These are phyloP conservation scores for Agrypnia vestita DNA, from an alignment of 1,140 invertebrate genomes.

Conservation along the genomic window DNA sequence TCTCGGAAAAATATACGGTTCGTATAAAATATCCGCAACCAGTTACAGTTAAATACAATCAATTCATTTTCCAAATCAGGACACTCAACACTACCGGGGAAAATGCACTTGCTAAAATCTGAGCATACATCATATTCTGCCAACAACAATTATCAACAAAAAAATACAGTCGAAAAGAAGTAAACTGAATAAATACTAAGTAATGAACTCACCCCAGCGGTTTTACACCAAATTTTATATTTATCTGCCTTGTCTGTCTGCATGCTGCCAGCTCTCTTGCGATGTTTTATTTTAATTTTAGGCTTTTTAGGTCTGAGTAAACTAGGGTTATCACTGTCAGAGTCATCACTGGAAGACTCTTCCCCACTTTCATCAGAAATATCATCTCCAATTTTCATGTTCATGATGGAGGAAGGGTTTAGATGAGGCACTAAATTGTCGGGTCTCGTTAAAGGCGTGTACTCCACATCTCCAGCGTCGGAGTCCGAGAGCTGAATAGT, in stretches of 20 bases:
- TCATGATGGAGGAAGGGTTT: conserved; percentile 56
- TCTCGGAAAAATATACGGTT: too few species aligned
- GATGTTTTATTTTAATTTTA: conserved; percentile 54
- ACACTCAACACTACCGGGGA: too few species aligned
- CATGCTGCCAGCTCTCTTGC: conserved; percentile 21
- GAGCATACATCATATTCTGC: too few species aligned
- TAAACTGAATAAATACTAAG: neutral
- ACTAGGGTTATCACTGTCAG: conserved; percentile 54
- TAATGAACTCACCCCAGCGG: conserved; percentile 48
- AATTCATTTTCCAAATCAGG: too few species aligned
- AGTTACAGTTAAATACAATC: too few species aligned
- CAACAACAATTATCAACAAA: too few species aligned
- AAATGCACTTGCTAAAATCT: too few species aligned
- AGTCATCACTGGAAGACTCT: conserved; percentile 52
- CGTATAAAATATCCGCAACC: too few species aligned
- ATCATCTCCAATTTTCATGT: conserved; percentile 58
- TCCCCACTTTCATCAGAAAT: conserved; percentile 54
- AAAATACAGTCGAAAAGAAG: too few species aligned
- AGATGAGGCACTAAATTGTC: conserved; percentile 50
- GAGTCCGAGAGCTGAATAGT: conserved; percentile 54
- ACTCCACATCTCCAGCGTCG: conserved; percentile 52
- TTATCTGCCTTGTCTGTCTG: conserved; percentile 48
- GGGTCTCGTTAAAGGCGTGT: conserved; percentile 52
- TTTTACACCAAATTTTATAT: conserved; percentile 59
- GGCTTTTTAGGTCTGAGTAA: conserved; percentile 48